Evolutionary conservation across 2,113 vertebrate species (phyloP).

Genomic region (Rafetus swinhoei): DNA sequence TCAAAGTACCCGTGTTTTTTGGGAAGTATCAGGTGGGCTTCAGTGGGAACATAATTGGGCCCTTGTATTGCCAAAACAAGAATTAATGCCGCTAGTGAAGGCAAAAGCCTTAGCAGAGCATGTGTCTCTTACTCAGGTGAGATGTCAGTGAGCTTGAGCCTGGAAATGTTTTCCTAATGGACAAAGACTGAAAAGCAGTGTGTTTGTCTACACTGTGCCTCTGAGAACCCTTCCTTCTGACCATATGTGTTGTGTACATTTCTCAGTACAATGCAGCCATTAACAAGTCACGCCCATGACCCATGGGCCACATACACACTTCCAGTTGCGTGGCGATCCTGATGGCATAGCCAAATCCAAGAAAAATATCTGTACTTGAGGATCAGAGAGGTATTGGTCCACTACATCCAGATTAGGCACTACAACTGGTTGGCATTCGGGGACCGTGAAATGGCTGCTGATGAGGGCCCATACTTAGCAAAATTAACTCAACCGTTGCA

Average conservation of each 20-base stretch:
- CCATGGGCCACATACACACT: neutral
- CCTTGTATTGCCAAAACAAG: neutral
- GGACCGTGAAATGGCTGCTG: constrained; percentile 6
- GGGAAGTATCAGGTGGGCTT: neutral
- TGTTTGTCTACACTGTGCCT: neutral
- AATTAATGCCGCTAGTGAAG: neutral
- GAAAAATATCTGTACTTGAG: neutral
- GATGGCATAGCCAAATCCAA: neutral
- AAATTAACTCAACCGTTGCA: constrained; percentile 56
- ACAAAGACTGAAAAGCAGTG: neutral
- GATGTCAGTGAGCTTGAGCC: neutral
- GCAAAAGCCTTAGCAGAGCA: neutral
- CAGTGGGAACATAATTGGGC: neutral
- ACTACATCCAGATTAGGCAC: constrained; percentile 33
- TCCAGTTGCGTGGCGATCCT: neutral
- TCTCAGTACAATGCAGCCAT: neutral
- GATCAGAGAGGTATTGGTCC: neutral
- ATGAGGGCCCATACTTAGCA: constrained; percentile 57
- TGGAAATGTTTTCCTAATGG: neutral
- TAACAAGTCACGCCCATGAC: neutral
- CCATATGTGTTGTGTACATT: neutral
- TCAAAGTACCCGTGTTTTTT: neutral
- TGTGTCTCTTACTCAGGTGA: neutral
- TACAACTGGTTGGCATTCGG: constrained; percentile 26
- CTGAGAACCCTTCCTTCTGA: neutral